A percentile compares a stretch with the other conserved stretches of the same genome.
Evolutionary conservation across 1,140 invertebrate species (phyloP).

Genomic region (Phymorhynchus buccinoides): DNA sequence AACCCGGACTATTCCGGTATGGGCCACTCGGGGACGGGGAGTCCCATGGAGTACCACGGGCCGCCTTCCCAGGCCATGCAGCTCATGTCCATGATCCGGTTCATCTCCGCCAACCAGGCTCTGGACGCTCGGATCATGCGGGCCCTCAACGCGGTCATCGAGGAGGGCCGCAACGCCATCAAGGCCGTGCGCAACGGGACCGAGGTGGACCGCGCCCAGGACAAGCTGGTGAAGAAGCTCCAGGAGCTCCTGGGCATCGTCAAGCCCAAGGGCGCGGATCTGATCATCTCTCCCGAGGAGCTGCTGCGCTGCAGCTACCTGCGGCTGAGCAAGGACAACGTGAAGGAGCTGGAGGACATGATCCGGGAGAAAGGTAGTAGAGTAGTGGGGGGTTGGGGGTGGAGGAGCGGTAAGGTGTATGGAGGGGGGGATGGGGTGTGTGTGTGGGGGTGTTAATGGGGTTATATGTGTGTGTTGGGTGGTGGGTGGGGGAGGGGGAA

Average conservation of each 20-base stretch:
- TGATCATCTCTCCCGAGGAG: neutral
- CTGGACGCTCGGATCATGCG: neutral
- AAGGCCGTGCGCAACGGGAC: too few species aligned
- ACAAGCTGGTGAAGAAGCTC: neutral
- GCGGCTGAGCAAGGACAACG: slow-evolving; percentile 20
- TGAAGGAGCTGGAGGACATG: slow-evolving; percentile 7
- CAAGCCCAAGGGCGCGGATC: too few species aligned
- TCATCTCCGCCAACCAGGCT: too few species aligned
- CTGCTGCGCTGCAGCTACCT: slow-evolving; percentile 30
- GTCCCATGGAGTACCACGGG: slow-evolving; percentile 45
- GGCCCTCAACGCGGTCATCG: neutral
- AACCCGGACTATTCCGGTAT: too few species aligned
- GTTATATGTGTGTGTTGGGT: too few species aligned
- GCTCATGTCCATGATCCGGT: neutral
- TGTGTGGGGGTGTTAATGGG: too few species aligned
- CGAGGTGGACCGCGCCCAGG: neutral
- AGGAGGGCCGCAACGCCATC: neutral
- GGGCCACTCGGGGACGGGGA: too few species aligned
- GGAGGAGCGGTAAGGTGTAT: too few species aligned
- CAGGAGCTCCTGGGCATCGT: neutral
- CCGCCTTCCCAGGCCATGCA: slow-evolving; percentile 8
- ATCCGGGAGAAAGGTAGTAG: neutral
- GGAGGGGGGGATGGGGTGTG: too few species aligned
- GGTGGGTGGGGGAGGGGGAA: too few species aligned
- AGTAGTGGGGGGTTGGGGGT: too few species aligned